These are phyloP conservation scores for Steatornis caripensis DNA, from an alignment of 2,113 vertebrate species.

Conservation along the genomic window DNA sequence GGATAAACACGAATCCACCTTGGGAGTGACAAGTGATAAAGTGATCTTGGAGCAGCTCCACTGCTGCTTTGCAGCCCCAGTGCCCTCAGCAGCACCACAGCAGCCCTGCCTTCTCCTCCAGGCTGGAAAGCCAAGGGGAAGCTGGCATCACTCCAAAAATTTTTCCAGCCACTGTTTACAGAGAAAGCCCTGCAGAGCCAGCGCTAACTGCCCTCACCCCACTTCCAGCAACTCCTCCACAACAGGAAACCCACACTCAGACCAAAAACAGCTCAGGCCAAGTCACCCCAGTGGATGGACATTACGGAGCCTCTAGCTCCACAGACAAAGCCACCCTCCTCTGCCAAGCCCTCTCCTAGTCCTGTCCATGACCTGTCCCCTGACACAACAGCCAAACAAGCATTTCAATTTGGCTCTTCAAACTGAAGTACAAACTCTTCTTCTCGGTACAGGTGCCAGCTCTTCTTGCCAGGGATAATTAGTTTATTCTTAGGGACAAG, in stretches of 20 bases:
- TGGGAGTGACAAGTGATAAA: background rate
- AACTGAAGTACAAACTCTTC: slow-evolving; percentile 7
- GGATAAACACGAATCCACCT: background rate
- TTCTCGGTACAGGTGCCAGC: slow-evolving; percentile 25
- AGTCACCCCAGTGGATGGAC: background rate
- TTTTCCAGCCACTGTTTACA: slow-evolving; percentile 15
- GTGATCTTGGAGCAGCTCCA: background rate
- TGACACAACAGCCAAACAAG: background rate
- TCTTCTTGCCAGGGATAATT: slow-evolving; percentile 25
- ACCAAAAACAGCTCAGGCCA: background rate
- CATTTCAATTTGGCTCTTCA: background rate
- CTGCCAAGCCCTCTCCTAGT: background rate
- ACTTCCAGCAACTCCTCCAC: background rate
- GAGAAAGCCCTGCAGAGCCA: background rate
- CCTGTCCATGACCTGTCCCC: background rate
- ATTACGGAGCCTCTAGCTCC: background rate
- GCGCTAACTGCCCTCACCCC: background rate
- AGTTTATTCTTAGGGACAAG: background rate
- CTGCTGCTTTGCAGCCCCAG: background rate
- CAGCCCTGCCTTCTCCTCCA: background rate
- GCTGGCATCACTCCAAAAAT: background rate
- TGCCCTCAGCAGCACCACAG: background rate
- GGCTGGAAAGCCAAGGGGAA: background rate
- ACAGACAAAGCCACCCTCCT: fast-evolving
- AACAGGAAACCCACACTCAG: slow-evolving; percentile 1